Conservation (phyloP, 2,113 vertebrate genomes). For the Sinocyclocheilus maitianheensis region DNA sequence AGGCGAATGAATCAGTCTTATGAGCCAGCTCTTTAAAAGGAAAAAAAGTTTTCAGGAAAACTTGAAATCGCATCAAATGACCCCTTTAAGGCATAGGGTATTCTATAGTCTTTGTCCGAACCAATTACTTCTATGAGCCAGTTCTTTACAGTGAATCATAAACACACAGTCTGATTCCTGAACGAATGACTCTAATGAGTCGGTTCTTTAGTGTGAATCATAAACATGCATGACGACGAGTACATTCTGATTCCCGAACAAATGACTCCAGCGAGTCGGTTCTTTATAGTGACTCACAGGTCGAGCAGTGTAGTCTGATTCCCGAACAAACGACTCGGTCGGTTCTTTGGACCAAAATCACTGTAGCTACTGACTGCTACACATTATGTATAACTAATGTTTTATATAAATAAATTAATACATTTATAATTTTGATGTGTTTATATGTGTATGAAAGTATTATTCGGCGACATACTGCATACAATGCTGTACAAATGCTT, state of each 20-base stretch:
- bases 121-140: too few relatives aligned
- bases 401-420: not conserved
- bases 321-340: not conserved
- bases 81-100: too few relatives aligned
- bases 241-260: not conserved
- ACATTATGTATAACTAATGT: not conserved
- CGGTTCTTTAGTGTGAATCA: not conserved
- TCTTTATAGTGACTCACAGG: not conserved
- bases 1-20: not conserved
- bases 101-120: too few relatives aligned
- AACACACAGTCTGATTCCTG: not conserved
- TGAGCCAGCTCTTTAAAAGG: not conserved
- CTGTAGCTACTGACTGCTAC: not conserved
- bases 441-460: not conserved
- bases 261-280: not conserved
- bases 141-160: not conserved
- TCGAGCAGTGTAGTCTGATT: not conserved
- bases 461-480: not conserved
- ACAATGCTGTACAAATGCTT: not conserved
- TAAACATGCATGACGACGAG: not conserved
- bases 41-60: too few relatives aligned
- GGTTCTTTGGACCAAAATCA: not conserved
- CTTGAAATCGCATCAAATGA: too few relatives aligned
- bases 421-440: not conserved
- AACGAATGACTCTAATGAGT: not conserved